Evolutionary conservation across 2,888 invertebrate species (phyloP).

Genomic region (Embidobia sp.): DNA sequence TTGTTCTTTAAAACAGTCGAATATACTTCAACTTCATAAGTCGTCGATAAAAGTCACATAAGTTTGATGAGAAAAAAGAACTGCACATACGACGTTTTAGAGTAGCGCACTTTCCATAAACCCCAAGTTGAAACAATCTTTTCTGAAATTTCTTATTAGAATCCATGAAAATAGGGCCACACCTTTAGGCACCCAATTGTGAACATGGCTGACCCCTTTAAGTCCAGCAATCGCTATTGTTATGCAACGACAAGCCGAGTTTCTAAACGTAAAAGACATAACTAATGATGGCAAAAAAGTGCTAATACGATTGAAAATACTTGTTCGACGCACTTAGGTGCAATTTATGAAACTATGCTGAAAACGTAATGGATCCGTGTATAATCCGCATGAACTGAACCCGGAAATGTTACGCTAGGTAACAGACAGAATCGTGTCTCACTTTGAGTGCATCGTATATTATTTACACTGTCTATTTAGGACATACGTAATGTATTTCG

Average conservation of each 20-base stretch:
- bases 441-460: conserved; percentile 61
- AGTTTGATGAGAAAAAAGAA: too few species aligned
- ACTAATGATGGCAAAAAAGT: conserved; percentile 10
- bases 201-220: not conserved
- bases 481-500: conserved; percentile 65
- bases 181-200: too few species aligned
- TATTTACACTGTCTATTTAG: conserved; percentile 64
- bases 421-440: conserved; percentile 60
- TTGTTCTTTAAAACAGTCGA: too few species aligned
- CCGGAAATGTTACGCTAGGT: conserved; percentile 47
- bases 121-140: too few species aligned
- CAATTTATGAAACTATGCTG: conserved; percentile 47
- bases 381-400: conserved; percentile 43
- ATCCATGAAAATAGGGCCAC: too few species aligned
- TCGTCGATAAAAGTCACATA: too few species aligned
- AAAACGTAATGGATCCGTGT: conserved; percentile 50
- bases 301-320: conserved; percentile 45
- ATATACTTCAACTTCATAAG: too few species aligned
- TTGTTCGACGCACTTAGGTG: conserved; percentile 43
- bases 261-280: not conserved
- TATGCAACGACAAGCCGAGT: not conserved
- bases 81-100: too few species aligned
- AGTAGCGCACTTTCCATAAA: too few species aligned
- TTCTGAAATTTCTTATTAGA: too few species aligned
- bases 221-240: not conserved